Conservation (phyloP, 2,888 invertebrate genomes). For the Ophonus ardosiacus region DNA sequence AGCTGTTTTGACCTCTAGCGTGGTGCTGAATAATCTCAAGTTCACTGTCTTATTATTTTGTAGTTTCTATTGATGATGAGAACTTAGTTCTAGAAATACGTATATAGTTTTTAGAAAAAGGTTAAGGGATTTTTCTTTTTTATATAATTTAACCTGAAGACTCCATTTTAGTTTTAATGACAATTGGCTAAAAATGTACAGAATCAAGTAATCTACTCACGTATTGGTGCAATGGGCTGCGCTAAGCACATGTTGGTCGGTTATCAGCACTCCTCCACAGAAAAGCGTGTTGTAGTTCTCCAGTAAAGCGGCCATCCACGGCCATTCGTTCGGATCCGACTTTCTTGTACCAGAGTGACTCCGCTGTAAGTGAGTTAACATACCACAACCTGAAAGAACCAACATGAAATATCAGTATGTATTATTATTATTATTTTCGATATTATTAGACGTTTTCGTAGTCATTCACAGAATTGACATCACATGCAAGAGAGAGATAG, state of each 20-base stretch:
- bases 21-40: too few relatives aligned
- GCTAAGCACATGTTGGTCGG: slow-evolving; percentile 87
- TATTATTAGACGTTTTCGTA: too few relatives aligned
- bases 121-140: too few relatives aligned
- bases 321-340: slow-evolving; percentile 81
- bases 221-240: slow-evolving; percentile 85
- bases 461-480: too few relatives aligned
- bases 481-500: too few relatives aligned
- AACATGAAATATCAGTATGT: neutral
- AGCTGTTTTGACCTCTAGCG: too few relatives aligned
- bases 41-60: too few relatives aligned
- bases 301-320: slow-evolving; percentile 90
- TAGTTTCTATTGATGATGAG: too few relatives aligned
- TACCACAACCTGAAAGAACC: slow-evolving; percentile 36
- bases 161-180: too few relatives aligned
- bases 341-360: slow-evolving; percentile 63
- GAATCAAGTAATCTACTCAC: slow-evolving; percentile 72
- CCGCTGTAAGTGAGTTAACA: slow-evolving; percentile 7
- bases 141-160: too few relatives aligned
- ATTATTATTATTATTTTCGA: neutral
- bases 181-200: neutral
- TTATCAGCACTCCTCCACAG: slow-evolving; percentile 90
- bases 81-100: too few relatives aligned
- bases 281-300: slow-evolving; percentile 78
- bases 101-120: too few relatives aligned